phyloP scores from a whole-genome alignment of 2,888 invertebrate species.

The Leptura quadrifasciata region DNA sequence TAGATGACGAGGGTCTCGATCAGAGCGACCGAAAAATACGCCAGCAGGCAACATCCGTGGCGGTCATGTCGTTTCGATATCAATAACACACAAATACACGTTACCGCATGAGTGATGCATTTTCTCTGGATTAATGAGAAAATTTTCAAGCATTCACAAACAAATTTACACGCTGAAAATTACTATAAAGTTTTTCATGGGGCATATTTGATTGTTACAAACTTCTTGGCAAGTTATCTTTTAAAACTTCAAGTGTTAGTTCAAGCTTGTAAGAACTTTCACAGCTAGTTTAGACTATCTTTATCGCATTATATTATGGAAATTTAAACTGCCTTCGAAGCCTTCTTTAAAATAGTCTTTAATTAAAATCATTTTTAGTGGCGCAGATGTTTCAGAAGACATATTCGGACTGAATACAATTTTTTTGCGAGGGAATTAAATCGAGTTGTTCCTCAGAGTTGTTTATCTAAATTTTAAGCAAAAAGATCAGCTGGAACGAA shows the following conservation, averaged over 20 bases:
- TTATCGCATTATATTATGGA: conserved; percentile 50
- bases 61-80: neutral
- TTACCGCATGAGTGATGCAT: conserved; percentile 26
- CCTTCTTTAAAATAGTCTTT: conserved; percentile 37
- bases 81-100: conserved; percentile 17
- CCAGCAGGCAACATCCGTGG: conserved; percentile 8
- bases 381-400: conserved; percentile 21
- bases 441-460: conserved; percentile 36
- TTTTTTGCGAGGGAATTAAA: conserved; percentile 17
- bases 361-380: conserved; percentile 48
- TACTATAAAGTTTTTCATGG: conserved; percentile 37
- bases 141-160: conserved; percentile 22
- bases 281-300: conserved; percentile 50
- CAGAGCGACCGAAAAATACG: conserved; percentile 18
- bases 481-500: conserved; percentile 45
- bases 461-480: conserved; percentile 45
- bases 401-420: neutral
- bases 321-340: conserved; percentile 44
- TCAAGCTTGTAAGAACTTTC: conserved; percentile 49
- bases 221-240: conserved; percentile 44
- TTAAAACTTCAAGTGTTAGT: conserved; percentile 45
- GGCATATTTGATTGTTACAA: conserved; percentile 46
- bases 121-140: conserved; percentile 20
- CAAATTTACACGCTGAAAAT: conserved; percentile 30
- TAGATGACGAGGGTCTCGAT: conserved; percentile 25